Evolutionary conservation across 2,797 vertebrate species (phyloP).

Genomic region (Telmatherina bonti): DNA sequence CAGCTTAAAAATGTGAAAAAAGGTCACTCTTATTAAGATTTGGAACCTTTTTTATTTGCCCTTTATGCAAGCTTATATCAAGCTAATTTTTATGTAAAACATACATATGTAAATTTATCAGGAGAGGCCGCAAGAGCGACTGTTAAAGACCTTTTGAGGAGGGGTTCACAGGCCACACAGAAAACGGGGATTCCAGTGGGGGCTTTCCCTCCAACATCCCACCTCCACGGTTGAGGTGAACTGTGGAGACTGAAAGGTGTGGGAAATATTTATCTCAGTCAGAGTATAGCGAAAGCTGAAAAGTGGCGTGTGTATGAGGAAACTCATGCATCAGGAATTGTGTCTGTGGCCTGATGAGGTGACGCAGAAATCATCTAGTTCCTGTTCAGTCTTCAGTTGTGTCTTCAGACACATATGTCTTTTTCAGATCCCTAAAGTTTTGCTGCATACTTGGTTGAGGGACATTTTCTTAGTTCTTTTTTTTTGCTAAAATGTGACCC

Average conservation of each 20-base stretch:
- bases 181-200: conserved; percentile 49
- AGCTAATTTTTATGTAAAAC: neutral
- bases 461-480: too few species aligned
- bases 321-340: conserved; percentile 18
- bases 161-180: conserved; percentile 70
- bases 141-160: conserved; percentile 8
- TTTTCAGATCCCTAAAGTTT: too few species aligned
- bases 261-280: conserved; percentile 59
- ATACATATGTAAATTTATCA: neutral
- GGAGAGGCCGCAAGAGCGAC: neutral
- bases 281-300: conserved; percentile 23
- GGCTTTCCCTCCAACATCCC: conserved; percentile 64
- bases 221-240: conserved; percentile 74
- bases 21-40: neutral
- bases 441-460: too few species aligned
- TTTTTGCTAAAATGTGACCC: too few species aligned
- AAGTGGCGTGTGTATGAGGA: conserved; percentile 3
- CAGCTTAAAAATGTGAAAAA: neutral
- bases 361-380: conserved; percentile 44
- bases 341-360: conserved; percentile 47
- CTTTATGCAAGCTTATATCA: neutral
- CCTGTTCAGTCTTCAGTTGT: conserved; percentile 38
- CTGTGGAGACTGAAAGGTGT: conserved; percentile 60
- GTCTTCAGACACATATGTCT: neutral
- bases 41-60: neutral